Percentiles rank a stretch among this genome's conserved stretches.
phyloP scores from a whole-genome alignment of 2,888 invertebrate species.

The Drosophila anomalata region DNA sequence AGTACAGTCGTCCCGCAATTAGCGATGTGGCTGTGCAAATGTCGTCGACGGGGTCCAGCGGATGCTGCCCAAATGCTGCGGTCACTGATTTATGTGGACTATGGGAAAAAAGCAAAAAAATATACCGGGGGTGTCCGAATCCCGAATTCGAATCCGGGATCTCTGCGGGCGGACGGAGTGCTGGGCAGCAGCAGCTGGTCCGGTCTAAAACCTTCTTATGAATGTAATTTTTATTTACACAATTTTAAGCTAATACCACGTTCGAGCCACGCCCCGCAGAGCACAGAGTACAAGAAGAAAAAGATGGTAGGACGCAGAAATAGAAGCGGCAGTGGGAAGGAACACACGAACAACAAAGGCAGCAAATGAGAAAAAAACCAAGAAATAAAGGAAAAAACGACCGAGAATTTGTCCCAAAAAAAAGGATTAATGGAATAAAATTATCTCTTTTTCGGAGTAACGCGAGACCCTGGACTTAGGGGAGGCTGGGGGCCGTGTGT shows the following conservation, averaged over 20 bases:
- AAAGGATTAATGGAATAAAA: slow-evolving; percentile 83
- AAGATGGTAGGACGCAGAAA: slow-evolving; percentile 18
- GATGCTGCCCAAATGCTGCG: slow-evolving; percentile 52
- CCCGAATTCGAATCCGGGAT: slow-evolving; percentile 1
- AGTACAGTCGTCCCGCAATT: slow-evolving; percentile 1
- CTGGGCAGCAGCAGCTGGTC: slow-evolving; percentile 15
- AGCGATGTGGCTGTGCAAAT: slow-evolving; percentile 18
- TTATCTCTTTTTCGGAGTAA: slow-evolving; percentile 80
- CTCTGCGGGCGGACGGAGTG: background rate
- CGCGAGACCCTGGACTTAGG: slow-evolving; percentile 51
- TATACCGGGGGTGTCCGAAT: background rate
- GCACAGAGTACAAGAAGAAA: slow-evolving; percentile 33
- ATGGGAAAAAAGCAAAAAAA: background rate
- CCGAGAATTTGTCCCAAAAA: slow-evolving; percentile 80
- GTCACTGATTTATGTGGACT: slow-evolving; percentile 53
- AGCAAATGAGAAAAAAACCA: slow-evolving; percentile 27
- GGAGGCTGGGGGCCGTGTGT: background rate
- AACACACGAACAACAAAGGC: slow-evolving; percentile 11
- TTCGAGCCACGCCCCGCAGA: slow-evolving; percentile 65
- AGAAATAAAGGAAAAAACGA: slow-evolving; percentile 45
- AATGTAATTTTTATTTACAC: slow-evolving; percentile 79
- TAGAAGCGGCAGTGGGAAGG: slow-evolving; percentile 8
- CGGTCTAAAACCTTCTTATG: slow-evolving; percentile 67
- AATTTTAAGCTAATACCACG: slow-evolving; percentile 79
- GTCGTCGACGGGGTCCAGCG: slow-evolving; percentile 12